Evolutionary conservation across 2,888 invertebrate species (phyloP), one percentile per base, ranked within the genome.

Genomic region (Slavum lentiscoides): DNA sequence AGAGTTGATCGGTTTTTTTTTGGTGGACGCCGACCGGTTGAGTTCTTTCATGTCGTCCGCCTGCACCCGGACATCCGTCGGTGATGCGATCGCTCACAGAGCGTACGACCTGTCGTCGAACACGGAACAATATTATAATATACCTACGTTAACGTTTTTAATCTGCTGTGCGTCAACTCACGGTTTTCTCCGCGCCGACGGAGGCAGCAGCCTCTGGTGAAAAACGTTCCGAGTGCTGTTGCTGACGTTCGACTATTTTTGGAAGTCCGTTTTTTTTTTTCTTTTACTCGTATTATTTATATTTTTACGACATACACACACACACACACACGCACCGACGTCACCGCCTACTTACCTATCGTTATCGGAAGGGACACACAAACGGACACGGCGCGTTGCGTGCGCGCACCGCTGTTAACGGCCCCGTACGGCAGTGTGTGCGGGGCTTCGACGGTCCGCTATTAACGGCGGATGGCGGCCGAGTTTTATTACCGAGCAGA

Each of bases 1-100:
- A 19, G 19, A 13, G 55, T 64, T 64, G 55, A 39, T 49, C 2
- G 80, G 55, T 61, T 84, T 83, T 74, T 83, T 83, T 82, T 84
- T 84, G 88, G 72, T 72, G 39, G 80, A 80, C 8, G 64, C 37
- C 17, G 72, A 30, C 13, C 80, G 62, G 64, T 80, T 80, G 13
- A 80, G 80, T 64, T 80, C 80, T 58, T 80, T 80, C 80, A 80
- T 80, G 43, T 43, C 72, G 72, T 23, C 64, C 30, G 15, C n/a
- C 39, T 30, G 30, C 30, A 19, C 58, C 64, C 53, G 5, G 19
- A 80, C 80, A 80, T 80, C 37, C 37, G 80, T 55, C 37, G 15
- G 17, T 11, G 13, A 11, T 49, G 9, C 15, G 49, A 49, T 49
- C 6, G 9, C 8, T 5, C 19, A 61, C 4, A 23, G 19, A 19